phyloP scores from a whole-genome alignment of 1,140 invertebrate genomes.

The Aphelenchoides avenae region DNA sequence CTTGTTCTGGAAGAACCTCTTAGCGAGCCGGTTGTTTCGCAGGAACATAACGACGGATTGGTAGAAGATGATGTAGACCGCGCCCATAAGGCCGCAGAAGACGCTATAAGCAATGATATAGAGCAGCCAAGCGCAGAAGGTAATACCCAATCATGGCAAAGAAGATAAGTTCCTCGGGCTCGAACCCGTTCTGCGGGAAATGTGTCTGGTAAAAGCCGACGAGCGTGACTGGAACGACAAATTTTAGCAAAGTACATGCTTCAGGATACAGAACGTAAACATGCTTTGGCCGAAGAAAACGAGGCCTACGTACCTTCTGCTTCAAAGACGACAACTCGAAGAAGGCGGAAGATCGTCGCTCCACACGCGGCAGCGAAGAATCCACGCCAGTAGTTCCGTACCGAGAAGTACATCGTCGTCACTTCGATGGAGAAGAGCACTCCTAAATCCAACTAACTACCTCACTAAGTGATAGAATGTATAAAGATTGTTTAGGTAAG shows the following conservation, averaged over 20 bases:
- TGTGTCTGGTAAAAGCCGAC: slow-evolving; percentile 90
- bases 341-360: slow-evolving; percentile 83
- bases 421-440: slow-evolving; percentile 98
- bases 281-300: too few species aligned
- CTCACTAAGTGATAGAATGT: too few species aligned
- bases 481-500: slow-evolving; percentile 7
- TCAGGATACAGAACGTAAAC: too few species aligned
- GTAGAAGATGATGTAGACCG: too few species aligned
- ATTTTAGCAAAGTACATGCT: slow-evolving; percentile 14
- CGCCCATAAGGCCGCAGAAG: too few species aligned
- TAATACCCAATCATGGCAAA: slow-evolving; percentile 84
- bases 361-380: slow-evolving; percentile 96
- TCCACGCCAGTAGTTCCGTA: slow-evolving; percentile 95
- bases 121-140: slow-evolving; percentile 14
- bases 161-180: slow-evolving; percentile 91
- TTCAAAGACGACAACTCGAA: slow-evolving; percentile 38
- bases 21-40: too few species aligned
- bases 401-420: slow-evolving; percentile 95
- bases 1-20: too few species aligned
- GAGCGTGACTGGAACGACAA: slow-evolving; percentile 71
- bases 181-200: slow-evolving; percentile 92
- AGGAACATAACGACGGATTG: too few species aligned
- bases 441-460: slow-evolving; percentile 65
- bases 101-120: not conserved
- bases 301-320: slow-evolving; percentile 29